phyloP scores from a whole-genome alignment of 2,797 vertebrate genomes.

The Bufotes viridis region DNA sequence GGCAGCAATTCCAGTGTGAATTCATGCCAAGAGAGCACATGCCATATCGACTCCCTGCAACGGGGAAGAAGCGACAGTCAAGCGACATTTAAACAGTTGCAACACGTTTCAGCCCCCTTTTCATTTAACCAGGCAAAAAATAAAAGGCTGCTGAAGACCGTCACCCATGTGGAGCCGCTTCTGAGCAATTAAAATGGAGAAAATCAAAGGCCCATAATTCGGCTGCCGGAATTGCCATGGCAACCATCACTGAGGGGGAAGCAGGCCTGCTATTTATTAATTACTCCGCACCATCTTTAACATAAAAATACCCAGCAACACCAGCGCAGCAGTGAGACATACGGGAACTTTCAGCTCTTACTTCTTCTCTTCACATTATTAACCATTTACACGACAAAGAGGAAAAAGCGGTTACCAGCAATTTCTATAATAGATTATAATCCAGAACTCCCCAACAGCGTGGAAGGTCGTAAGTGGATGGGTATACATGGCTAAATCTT shows the following conservation, averaged over 20 bases:
- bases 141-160: conserved; percentile 33
- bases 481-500: no score
- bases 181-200: conserved; percentile 52
- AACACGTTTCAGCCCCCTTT: conserved; percentile 6
- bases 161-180: conserved; percentile 42
- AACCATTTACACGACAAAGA: background rate
- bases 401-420: background rate
- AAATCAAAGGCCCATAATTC: conserved; percentile 53
- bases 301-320: conserved; percentile 33
- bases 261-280: conserved; percentile 51
- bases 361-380: no score
- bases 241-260: conserved; percentile 36
- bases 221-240: conserved; percentile 41
- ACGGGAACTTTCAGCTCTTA: background rate
- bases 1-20: no score
- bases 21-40: no score
- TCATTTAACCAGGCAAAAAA: conserved; percentile 30
- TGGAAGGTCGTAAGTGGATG: no score
- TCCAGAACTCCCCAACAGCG: no score
- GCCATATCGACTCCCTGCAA: background rate
- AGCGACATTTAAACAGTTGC: conserved; percentile 14
- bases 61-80: background rate
- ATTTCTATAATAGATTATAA: no score
- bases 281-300: conserved; percentile 31
- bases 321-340: background rate